These are phyloP conservation scores for Knipowitschia caucasica DNA, from an alignment of 2,797 vertebrate species.

Conservation along the genomic window DNA sequence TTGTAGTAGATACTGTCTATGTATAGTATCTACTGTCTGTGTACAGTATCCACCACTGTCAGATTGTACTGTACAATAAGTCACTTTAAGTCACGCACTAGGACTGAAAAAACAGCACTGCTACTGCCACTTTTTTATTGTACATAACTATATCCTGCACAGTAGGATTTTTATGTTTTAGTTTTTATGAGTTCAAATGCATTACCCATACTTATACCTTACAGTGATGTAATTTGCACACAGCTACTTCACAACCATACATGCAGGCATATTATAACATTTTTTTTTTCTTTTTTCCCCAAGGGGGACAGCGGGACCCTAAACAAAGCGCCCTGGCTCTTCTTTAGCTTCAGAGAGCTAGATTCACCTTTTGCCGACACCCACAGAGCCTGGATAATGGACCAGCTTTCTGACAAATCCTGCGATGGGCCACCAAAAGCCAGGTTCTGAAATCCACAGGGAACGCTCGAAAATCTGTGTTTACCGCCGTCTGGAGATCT, in stretches of 20 bases:
- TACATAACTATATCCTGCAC: too few relatives aligned
- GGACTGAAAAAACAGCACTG: too few relatives aligned
- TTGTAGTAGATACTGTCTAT: too few relatives aligned
- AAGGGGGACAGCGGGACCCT: conserved; percentile 2
- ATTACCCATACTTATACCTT: too few relatives aligned
- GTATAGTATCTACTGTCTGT: too few relatives aligned
- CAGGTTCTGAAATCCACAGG: conserved; percentile 26
- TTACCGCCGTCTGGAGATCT: conserved; percentile 26
- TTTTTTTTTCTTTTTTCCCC: background rate
- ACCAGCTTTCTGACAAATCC: conserved; percentile 46
- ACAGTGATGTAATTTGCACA: background rate
- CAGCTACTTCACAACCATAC: background rate
- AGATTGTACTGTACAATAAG: too few relatives aligned
- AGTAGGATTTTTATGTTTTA: too few relatives aligned
- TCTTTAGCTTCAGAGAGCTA: conserved; percentile 3
- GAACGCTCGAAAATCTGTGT: conserved; percentile 29
- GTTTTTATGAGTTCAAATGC: too few relatives aligned
- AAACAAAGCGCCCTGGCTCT: conserved; percentile 3
- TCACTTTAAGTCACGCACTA: too few relatives aligned
- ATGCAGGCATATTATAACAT: background rate
- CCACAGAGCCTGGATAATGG: conserved; percentile 39
- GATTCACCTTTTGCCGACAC: conserved; percentile 20
- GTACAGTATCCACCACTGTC: too few relatives aligned
- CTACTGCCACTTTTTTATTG: too few relatives aligned
- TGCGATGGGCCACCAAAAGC: conserved; percentile 37